Base-by-base conservation (phyloP, 2,888 invertebrate genomes). In the Hecatera dysodea region DNA sequence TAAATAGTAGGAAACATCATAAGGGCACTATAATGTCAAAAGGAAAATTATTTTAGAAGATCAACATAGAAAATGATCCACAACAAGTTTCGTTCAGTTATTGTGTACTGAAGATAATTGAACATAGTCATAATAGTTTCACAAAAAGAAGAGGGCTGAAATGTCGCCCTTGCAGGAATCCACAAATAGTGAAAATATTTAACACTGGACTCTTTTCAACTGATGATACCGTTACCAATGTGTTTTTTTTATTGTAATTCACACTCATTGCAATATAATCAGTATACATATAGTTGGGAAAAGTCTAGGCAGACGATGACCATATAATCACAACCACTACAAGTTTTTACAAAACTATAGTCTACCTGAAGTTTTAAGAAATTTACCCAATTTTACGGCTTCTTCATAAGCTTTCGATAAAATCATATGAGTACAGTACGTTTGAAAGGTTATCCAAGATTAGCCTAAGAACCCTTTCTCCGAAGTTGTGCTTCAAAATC, bases 401-500 rank as follows among this genome's bases (percentile, higher is more conserved):
- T 50, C 2, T 36, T 46, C 24, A 12, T 6, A 61, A 46, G 33
- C 50, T 2, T 59, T 60, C 4, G 52, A 61, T 12, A 46, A n/a
- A n/a, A n/a, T n/a, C 4, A 44, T 8, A 22, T 27, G 5, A 52
- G 4, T 53, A 53, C 9, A n/a, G 6, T 1, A 15, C 1, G 2
- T 50, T 27, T 12, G 1, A 66, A 46, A 50, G n/a, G 7, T 27
- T 6, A 27, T 17, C 24, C 8, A 0, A 57, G 1, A 22, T 19
- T 12, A 27, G 24, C 27, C 36, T 29, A 15, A 15, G 15, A 50
- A 33, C 27, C 42, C 36, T 64, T 77, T 65, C 56, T 3, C 48
- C 62, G 39, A 76, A 83, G 61, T 74, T 63, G 60, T 39, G 59
- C 50, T 63, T n/a, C 5, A 72, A 61, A 83, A 85, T 90, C 90